These are phyloP conservation scores for Mobula birostris DNA, from an alignment of 2,113 vertebrate species.

Conservation along the genomic window DNA sequence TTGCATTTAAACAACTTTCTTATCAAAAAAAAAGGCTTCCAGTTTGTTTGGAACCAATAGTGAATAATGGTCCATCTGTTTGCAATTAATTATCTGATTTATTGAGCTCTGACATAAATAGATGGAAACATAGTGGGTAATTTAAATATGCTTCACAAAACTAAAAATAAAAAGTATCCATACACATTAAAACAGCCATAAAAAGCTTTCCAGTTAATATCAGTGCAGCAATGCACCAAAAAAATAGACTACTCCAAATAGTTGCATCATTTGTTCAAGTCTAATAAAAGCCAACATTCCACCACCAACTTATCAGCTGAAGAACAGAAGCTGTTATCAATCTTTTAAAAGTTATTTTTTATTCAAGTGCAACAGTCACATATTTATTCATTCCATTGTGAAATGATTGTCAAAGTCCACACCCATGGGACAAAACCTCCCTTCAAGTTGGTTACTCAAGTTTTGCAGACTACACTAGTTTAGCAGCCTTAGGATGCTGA, in stretches of 20 bases:
- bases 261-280: background rate
- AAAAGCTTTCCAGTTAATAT: conserved; percentile 28
- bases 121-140: conserved; percentile 6
- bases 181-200: conserved; percentile 4
- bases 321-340: background rate
- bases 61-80: background rate
- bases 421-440: background rate
- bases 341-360: background rate
- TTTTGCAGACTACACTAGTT: background rate
- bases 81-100: conserved; percentile 17
- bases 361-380: conserved; percentile 9
- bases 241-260: background rate
- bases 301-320: background rate
- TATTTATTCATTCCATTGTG: background rate
- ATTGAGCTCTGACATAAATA: conserved; percentile 25
- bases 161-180: background rate
- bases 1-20: background rate
- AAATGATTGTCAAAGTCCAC: background rate
- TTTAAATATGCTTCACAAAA: conserved; percentile 3
- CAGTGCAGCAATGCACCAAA: background rate
- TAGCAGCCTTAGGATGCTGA: background rate
- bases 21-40: background rate
- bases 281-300: background rate
- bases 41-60: background rate
- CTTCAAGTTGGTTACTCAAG: background rate